phyloP scores from a whole-genome alignment of 2,888 invertebrate genomes.

The Parnassius glacialis region DNA sequence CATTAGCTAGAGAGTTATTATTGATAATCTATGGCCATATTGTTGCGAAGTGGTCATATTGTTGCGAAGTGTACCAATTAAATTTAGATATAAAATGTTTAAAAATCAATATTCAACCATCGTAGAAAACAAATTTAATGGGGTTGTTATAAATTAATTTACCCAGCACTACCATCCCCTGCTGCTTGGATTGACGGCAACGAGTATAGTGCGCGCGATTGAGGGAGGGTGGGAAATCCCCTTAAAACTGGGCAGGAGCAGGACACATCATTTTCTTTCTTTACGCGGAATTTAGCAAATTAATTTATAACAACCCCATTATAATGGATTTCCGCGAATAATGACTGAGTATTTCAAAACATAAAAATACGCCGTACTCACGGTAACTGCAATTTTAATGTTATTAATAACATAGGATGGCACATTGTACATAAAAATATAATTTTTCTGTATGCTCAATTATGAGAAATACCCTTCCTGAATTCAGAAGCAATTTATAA shows the following conservation, averaged over 20 bases:
- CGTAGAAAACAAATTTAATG: conserved; percentile 11
- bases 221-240: too few relatives aligned
- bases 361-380: conserved; percentile 17
- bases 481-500: too few relatives aligned
- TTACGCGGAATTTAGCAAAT: too few relatives aligned
- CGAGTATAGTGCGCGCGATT: too few relatives aligned
- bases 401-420: background rate
- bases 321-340: too few relatives aligned
- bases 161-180: too few relatives aligned
- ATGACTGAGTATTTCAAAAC: conserved; percentile 26
- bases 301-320: too few relatives aligned
- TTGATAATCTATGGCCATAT: background rate
- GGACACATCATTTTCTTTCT: too few relatives aligned
- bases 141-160: too few relatives aligned
- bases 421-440: background rate
- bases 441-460: background rate
- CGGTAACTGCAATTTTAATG: background rate
- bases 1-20: background rate
- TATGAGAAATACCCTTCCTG: background rate
- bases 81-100: conserved; percentile 17
- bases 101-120: conserved; percentile 9
- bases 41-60: conserved; percentile 6
- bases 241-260: too few relatives aligned
- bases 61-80: conserved; percentile 13
- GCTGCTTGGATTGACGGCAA: too few relatives aligned